Conservation (phyloP, 2,113 vertebrate genomes). For the Coracopsis vasa region DNA sequence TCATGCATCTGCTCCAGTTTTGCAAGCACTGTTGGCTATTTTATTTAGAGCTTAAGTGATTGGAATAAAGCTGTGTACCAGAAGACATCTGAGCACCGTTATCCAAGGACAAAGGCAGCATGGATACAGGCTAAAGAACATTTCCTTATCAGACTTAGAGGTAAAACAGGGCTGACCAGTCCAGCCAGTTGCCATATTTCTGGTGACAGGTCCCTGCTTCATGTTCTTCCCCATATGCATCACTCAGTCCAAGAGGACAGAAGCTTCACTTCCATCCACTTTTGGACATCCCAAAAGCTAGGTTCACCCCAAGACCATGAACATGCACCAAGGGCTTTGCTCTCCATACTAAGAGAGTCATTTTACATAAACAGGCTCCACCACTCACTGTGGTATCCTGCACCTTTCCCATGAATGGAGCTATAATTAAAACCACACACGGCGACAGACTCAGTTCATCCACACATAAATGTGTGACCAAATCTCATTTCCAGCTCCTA, state of each 20-base stretch:
- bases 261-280: background rate
- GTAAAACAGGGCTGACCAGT: background rate
- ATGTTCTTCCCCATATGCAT: fast-evolving
- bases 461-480: background rate
- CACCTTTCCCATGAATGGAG: background rate
- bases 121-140: background rate
- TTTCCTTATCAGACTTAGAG: background rate
- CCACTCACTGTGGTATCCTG: background rate
- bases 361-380: background rate
- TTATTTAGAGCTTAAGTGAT: background rate
- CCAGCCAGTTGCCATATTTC: background rate
- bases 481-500: background rate
- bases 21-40: background rate
- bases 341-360: background rate
- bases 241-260: background rate
- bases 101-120: background rate
- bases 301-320: background rate
- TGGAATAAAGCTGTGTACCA: background rate
- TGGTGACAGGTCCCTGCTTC: background rate
- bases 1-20: background rate
- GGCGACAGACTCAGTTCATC: background rate
- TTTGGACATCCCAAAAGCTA: background rate
- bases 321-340: fast-evolving
- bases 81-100: fast-evolving
- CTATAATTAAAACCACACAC: background rate